These are phyloP conservation scores for Pheucticus melanocephalus DNA, from an alignment of 2,113 vertebrate species.

Conservation along the genomic window DNA sequence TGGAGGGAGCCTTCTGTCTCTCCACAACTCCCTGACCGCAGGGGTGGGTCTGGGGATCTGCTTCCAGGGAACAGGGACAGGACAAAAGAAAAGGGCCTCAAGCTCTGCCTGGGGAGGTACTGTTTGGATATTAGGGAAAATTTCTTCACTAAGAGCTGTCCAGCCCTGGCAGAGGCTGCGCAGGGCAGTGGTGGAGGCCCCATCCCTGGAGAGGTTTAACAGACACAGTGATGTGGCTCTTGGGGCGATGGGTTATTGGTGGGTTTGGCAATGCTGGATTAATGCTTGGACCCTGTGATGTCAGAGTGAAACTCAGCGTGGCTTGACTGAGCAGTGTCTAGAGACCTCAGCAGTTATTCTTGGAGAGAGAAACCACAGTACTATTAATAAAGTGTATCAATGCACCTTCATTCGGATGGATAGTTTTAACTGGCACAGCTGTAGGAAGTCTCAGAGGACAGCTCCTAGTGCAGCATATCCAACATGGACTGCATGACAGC, in stretches of 20 bases:
- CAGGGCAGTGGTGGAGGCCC: not conserved
- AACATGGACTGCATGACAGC: not conserved
- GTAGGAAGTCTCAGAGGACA: not conserved
- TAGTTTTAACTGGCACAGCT: not conserved
- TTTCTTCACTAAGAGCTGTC: not conserved
- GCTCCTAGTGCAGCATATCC: not conserved
- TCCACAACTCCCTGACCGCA: not conserved
- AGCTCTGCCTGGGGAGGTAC: not conserved
- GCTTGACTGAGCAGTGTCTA: not conserved
- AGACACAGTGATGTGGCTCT: not conserved
- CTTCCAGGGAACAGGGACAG: not conserved
- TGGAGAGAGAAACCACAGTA: not conserved
- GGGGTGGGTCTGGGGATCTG: fast-evolving
- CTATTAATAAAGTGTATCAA: not conserved
- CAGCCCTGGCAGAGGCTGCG: not conserved
- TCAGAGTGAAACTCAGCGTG: not conserved
- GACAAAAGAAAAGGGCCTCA: not conserved
- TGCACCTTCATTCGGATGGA: not conserved
- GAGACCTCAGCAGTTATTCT: not conserved
- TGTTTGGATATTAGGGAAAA: not conserved
- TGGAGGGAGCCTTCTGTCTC: not conserved
- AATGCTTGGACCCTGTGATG: not conserved
- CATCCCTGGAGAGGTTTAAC: not conserved
- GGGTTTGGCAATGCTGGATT: not conserved
- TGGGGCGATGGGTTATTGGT: not conserved